Conservation (phyloP, 37 sponge, comb jelly and placozoan species). For the Ianthella basta region DNA sequence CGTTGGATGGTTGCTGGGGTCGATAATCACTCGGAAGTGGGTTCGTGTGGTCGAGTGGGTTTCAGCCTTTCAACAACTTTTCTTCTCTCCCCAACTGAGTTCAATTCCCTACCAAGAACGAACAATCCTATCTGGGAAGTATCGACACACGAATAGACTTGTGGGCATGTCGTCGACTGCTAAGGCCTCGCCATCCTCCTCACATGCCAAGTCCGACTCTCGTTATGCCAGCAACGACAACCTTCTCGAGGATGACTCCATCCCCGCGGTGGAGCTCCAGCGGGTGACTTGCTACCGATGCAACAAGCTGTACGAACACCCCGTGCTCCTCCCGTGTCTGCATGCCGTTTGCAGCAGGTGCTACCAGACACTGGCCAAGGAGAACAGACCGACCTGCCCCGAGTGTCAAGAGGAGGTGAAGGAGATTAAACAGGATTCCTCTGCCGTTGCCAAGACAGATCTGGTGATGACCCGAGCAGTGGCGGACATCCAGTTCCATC, state of each 20-base stretch:
- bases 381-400: conserved; percentile 12
- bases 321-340: conserved; percentile 14
- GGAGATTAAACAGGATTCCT: neutral
- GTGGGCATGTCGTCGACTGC: too few species aligned
- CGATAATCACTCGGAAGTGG: too few species aligned
- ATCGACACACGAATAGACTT: too few species aligned
- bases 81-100: too few species aligned
- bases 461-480: conserved; percentile 11
- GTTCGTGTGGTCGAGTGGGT: too few species aligned
- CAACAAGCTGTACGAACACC: conserved; percentile 28
- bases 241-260: conserved; percentile 17
- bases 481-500: conserved; percentile 14
- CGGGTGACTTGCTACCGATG: conserved; percentile 23
- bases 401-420: conserved; percentile 28
- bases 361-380: neutral
- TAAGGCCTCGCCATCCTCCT: too few species aligned
- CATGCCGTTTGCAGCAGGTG: conserved; percentile 32
- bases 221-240: conserved; percentile 22
- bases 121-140: too few species aligned
- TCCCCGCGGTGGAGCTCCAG: conserved; percentile 4
- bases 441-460: neutral
- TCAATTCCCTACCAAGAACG: too few species aligned
- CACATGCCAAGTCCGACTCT: neutral
- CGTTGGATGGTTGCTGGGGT: too few species aligned
- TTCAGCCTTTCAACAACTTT: too few species aligned